A percentile compares a stretch with the other conserved stretches of the same genome.
phyloP scores from a whole-genome alignment of 1,140 invertebrate genomes.

The Zaprionus africanus region DNA sequence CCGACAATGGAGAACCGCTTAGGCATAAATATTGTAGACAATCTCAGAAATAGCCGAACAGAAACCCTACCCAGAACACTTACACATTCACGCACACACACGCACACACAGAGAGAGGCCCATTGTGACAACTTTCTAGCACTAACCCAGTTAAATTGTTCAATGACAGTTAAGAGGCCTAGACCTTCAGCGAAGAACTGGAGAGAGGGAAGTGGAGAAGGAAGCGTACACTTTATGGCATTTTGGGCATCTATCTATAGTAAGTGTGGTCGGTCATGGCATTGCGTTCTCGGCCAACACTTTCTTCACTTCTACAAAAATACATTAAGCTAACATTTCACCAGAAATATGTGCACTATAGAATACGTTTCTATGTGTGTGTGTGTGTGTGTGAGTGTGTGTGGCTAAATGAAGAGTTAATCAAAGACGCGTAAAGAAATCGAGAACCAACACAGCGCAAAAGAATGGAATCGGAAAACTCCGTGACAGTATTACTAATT shows the following conservation, averaged over 20 bases:
- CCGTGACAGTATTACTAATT: slow-evolving; percentile 72
- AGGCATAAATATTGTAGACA: background rate
- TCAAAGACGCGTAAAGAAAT: slow-evolving; percentile 48
- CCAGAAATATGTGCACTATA: slow-evolving; percentile 57
- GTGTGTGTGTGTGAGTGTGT: background rate
- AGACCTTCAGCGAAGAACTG: background rate
- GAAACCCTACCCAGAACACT: slow-evolving; percentile 1
- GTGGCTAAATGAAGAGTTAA: slow-evolving; percentile 44
- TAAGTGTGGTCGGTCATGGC: slow-evolving; percentile 46
- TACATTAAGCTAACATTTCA: slow-evolving; percentile 72
- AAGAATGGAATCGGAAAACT: slow-evolving; percentile 37
- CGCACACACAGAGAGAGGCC: background rate
- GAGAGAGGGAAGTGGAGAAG: background rate
- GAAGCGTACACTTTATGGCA: slow-evolving; percentile 27
- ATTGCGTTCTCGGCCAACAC: slow-evolving; percentile 27
- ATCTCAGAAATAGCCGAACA: background rate
- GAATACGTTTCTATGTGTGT: slow-evolving; percentile 35
- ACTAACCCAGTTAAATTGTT: slow-evolving; percentile 68
- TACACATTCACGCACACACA: slow-evolving; percentile 18
- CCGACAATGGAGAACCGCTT: slow-evolving; percentile 1
- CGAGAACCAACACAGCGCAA: slow-evolving; percentile 40
- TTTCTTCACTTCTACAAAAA: slow-evolving; percentile 72
- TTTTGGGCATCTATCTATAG: slow-evolving; percentile 46
- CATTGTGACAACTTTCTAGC: slow-evolving; percentile 53
- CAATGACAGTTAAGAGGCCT: slow-evolving; percentile 35